These are phyloP conservation scores for Karalla daura DNA, from an alignment of 2,797 vertebrate species.

Conservation along the genomic window DNA sequence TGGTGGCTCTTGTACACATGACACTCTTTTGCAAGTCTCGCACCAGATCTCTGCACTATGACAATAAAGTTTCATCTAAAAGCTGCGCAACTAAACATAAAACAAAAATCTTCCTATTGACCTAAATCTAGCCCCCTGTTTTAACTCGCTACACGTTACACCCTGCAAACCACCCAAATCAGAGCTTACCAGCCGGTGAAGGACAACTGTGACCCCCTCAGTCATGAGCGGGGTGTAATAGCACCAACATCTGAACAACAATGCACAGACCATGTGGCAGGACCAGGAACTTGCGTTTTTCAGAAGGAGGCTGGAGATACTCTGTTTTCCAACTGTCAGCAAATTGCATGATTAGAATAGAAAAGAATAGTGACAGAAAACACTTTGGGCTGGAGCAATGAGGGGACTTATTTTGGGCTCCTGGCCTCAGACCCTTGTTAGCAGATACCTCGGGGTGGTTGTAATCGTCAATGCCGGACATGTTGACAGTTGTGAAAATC, in stretches of 20 bases:
- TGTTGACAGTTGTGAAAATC: neutral
- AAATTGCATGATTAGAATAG: neutral
- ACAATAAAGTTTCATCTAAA: too few relatives aligned
- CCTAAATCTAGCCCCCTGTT: neutral
- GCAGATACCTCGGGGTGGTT: too few relatives aligned
- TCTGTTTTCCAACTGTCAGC: neutral
- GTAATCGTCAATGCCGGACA: too few relatives aligned
- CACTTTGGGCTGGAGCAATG: too few relatives aligned
- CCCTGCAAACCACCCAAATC: neutral
- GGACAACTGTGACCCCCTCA: slow-evolving; percentile 9
- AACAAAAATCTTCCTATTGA: neutral
- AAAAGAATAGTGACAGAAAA: too few relatives aligned
- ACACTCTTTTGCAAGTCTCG: too few relatives aligned
- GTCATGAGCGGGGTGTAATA: slow-evolving; percentile 29
- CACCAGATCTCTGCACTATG: too few relatives aligned
- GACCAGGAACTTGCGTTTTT: neutral
- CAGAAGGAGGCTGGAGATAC: neutral
- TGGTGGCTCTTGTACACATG: too few relatives aligned
- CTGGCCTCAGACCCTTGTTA: too few relatives aligned
- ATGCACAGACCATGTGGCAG: neutral
- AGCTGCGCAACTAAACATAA: too few relatives aligned
- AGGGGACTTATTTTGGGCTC: too few relatives aligned
- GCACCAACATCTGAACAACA: slow-evolving; percentile 49
- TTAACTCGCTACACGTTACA: neutral
- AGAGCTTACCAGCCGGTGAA: neutral